Evolutionary conservation across 2,797 vertebrate genomes (phyloP).

Genomic region (Enteromius unitaeniatus): DNA sequence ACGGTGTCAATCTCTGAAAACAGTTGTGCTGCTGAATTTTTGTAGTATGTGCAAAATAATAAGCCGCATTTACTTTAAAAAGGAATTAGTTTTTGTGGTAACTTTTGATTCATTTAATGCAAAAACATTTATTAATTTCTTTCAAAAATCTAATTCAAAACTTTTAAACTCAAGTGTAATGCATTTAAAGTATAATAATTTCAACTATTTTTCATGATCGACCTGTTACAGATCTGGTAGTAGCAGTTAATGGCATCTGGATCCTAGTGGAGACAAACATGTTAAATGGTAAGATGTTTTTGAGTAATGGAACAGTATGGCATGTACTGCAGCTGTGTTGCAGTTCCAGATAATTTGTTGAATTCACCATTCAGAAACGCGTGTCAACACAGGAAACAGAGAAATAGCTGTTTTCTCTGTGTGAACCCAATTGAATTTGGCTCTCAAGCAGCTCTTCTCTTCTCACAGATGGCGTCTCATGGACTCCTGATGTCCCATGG

Average conservation of each 20-base stretch:
- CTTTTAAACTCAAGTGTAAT: background rate
- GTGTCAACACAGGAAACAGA: background rate
- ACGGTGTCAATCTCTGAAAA: background rate
- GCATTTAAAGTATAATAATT: background rate
- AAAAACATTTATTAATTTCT: background rate
- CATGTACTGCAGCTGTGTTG: slow-evolving; percentile 8
- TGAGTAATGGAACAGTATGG: background rate
- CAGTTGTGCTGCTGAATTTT: background rate
- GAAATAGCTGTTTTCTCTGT: slow-evolving; percentile 13
- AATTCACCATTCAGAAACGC: slow-evolving; percentile 3
- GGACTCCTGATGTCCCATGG: slow-evolving; percentile 89
- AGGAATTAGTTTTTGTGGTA: background rate
- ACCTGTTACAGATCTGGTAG: slow-evolving; percentile 84
- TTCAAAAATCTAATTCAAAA: background rate
- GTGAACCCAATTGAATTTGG: background rate
- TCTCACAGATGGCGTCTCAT: slow-evolving; percentile 85
- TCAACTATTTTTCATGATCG: background rate
- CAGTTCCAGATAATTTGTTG: slow-evolving; percentile 8
- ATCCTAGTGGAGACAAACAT: slow-evolving; percentile 94
- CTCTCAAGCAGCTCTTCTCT: slow-evolving; percentile 9
- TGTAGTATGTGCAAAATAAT: background rate
- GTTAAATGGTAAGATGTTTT: slow-evolving; percentile 81
- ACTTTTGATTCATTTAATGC: background rate
- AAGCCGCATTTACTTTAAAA: background rate
- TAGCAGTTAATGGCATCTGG: slow-evolving; percentile 95